Percentiles rank a stretch among this genome's conserved stretches.
These are phyloP conservation scores for Caenorhabditis angaria DNA, from an alignment of 2,888 invertebrate genomes.

Conservation along the genomic window DNA sequence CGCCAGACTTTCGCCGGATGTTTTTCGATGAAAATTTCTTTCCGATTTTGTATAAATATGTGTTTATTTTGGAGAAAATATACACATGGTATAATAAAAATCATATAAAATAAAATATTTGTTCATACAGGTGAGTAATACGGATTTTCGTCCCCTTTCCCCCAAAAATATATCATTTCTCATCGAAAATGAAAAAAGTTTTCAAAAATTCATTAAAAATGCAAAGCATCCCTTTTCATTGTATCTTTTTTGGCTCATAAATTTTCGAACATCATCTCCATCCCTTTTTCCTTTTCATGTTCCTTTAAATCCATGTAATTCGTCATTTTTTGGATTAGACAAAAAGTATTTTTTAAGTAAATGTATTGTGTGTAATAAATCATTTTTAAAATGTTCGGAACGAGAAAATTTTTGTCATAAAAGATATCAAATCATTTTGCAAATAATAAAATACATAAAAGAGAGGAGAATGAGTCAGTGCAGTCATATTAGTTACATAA, in stretches of 20 bases:
- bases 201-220: not conserved
- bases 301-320: not conserved
- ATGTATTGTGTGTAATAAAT: not conserved
- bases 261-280: not conserved
- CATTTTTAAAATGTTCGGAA: too few species aligned
- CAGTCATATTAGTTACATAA: too few species aligned
- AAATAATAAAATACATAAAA: too few species aligned
- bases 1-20: not conserved
- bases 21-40: not conserved
- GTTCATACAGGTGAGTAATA: constrained; percentile 2
- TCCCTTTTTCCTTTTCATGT: not conserved
- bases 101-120: not conserved
- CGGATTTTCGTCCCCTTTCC: too few species aligned
- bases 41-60: not conserved
- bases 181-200: too few species aligned
- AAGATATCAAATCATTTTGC: too few species aligned
- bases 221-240: not conserved
- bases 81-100: not conserved
- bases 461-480: too few species aligned
- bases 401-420: too few species aligned
- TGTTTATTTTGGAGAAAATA: constrained; percentile 1
- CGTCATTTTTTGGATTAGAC: not conserved
- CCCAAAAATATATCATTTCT: too few species aligned
- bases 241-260: not conserved
- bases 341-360: too few species aligned